Evolutionary conservation across 2,888 invertebrate species (phyloP).

Genomic region (Cryptocheilus praepositus): DNA sequence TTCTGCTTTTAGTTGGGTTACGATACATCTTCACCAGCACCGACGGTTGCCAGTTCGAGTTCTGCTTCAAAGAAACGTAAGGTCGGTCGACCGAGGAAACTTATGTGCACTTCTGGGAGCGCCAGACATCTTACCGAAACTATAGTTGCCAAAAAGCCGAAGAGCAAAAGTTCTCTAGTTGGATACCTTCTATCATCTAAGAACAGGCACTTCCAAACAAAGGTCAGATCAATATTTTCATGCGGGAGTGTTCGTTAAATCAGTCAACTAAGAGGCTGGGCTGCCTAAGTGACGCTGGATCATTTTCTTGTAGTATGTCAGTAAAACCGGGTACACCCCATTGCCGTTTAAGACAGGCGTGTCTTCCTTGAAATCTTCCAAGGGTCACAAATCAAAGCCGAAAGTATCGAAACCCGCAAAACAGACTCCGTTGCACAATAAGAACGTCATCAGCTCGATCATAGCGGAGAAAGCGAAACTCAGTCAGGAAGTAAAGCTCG

Average conservation of each 20-base stretch:
- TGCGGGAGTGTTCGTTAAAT: too few relatives aligned
- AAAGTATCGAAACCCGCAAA: constrained; percentile 63
- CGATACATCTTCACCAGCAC: constrained; percentile 64
- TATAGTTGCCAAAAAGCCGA: constrained; percentile 88
- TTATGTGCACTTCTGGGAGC: constrained; percentile 77
- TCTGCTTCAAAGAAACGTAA: constrained; percentile 84
- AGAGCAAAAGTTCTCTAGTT: constrained; percentile 81
- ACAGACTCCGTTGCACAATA: constrained; percentile 68
- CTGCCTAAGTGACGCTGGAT: background rate
- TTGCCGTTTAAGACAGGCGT: constrained; percentile 62
- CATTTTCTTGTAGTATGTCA: constrained; percentile 50
- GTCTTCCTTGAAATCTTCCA: constrained; percentile 56
- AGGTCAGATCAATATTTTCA: constrained; percentile 48
- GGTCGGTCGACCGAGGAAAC: constrained; percentile 87
- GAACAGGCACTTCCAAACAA: constrained; percentile 77
- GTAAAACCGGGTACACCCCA: constrained; percentile 61
- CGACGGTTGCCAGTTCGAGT: constrained; percentile 58
- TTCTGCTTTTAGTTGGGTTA: constrained; percentile 50
- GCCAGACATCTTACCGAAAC: constrained; percentile 83
- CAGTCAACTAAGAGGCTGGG: too few relatives aligned
- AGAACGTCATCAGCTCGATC: constrained; percentile 70
- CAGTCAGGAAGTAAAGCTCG: constrained; percentile 64
- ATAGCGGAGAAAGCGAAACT: constrained; percentile 71
- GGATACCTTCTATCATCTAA: constrained; percentile 82
- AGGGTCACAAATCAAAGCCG: constrained; percentile 62